These are phyloP conservation scores for Tetrapedia diversipes DNA, from an alignment of 2,888 invertebrate genomes.

Conservation along the genomic window DNA sequence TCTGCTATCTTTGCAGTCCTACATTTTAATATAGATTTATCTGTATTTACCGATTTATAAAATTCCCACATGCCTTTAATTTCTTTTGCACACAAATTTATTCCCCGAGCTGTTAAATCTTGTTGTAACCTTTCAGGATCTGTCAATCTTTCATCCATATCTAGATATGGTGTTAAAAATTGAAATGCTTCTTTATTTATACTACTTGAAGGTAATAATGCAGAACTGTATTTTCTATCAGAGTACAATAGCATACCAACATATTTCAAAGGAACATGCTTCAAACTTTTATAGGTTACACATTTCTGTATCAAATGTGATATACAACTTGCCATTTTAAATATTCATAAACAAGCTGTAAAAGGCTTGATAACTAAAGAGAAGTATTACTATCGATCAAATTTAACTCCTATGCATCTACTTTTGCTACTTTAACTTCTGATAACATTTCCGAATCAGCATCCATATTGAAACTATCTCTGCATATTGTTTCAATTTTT, in stretches of 20 bases:
- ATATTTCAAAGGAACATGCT: background rate
- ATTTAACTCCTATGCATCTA: constrained; percentile 30
- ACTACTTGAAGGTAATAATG: constrained; percentile 88
- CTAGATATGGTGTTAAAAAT: constrained; percentile 87
- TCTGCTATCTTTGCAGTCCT: constrained; percentile 84
- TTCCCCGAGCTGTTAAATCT: constrained; percentile 85
- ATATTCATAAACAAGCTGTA: background rate
- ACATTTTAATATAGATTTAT: constrained; percentile 84
- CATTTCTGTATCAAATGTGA: background rate
- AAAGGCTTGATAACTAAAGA: background rate
- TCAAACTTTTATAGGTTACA: background rate
- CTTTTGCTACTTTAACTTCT: constrained; percentile 73
- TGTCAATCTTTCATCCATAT: constrained; percentile 85
- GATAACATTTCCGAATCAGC: constrained; percentile 82
- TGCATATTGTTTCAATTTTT: constrained; percentile 88
- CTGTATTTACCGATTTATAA: constrained; percentile 85
- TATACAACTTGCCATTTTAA: constrained; percentile 33
- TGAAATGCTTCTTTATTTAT: constrained; percentile 88
- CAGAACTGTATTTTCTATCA: constrained; percentile 82
- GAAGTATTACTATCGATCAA: too few species aligned
- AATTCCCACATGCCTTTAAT: constrained; percentile 86
- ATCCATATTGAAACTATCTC: constrained; percentile 80
- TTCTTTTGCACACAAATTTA: constrained; percentile 84
- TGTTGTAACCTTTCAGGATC: constrained; percentile 84
- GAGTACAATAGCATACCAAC: background rate